Evolutionary conservation across 2,888 invertebrate genomes (phyloP), one percentile per base, ranked within the genome.

Genomic region (Itoplectis maculator): DNA sequence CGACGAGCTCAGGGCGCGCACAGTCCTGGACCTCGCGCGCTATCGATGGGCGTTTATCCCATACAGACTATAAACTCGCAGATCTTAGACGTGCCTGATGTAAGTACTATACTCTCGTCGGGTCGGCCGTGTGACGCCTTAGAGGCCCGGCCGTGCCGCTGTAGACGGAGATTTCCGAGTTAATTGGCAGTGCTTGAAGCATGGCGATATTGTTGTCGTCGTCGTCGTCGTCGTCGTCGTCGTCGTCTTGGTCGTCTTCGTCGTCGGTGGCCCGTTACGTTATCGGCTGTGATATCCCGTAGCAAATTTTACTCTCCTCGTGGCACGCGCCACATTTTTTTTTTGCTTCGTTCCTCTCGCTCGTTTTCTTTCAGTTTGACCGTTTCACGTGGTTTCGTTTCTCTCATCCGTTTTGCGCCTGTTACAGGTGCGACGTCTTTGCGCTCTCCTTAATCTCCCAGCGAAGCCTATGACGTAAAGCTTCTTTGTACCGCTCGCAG

Each of bases 41-140:
- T 97, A 91, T 96, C 97, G 91, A 97, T 97, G 96, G 98, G 98
- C 92, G 95, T 96, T 93, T 98, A 96, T 94, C 97, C 97, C 93
- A 96, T 97, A 93, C 97, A 97, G 95, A 96, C 96, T 94, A 95
- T 98, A 94, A 96, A 96, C 94, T 97, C 97, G 93, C 95, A 95
- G 95, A 97, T 97, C 94, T 95, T 97, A 93, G 96, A 96, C 94
- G 96, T 96, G 94, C 95, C 97, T 93, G 96, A 97, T 95, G 98
- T 98, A 97, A 98, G 97, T 96, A 94, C 86, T n/a, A n/a, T n/a
- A n/a, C n/a, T n/a, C n/a, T 83, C 49, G 66, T 51, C 35, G 15
- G 76, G 75, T 65, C 9, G 65, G 35, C 73, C n/a, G n/a, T 15
- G 65, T 49, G 20, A 69, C 40, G 18, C 40, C 51, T n/a, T n/a